A percentile compares a stretch with the other conserved stretches of the same genome.
These are phyloP conservation scores for Calliphora vicina DNA, from an alignment of 1,140 invertebrate genomes.

Conservation along the genomic window DNA sequence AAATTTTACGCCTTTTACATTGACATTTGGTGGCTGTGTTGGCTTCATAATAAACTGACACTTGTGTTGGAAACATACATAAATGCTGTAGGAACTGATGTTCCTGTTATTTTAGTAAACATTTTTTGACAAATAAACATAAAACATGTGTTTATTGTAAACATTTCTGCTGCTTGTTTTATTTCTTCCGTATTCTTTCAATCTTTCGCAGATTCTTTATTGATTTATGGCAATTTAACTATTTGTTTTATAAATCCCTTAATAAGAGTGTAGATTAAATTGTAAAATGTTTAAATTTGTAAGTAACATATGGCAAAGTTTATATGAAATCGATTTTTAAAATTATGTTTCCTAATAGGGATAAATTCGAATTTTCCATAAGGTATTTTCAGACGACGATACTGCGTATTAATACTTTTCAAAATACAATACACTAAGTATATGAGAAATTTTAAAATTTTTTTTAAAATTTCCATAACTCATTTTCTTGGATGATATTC, in stretches of 20 bases:
- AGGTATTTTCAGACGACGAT: too few species aligned
- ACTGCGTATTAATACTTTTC: too few species aligned
- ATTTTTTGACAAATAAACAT: not conserved
- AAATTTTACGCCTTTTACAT: slow-evolving; percentile 32
- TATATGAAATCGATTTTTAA: too few species aligned
- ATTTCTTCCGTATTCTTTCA: not conserved
- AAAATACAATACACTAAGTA: too few species aligned
- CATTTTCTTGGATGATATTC: too few species aligned
- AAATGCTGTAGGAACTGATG: not conserved
- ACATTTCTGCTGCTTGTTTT: slow-evolving; percentile 1
- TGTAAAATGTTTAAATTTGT: too few species aligned
- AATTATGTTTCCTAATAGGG: too few species aligned
- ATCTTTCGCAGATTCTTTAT: not conserved
- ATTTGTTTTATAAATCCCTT: not conserved
- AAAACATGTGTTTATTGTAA: slow-evolving; percentile 30
- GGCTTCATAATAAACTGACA: not conserved
- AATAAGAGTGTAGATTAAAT: too few species aligned
- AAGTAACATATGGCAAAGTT: too few species aligned
- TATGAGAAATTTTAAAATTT: too few species aligned
- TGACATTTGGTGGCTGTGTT: not conserved
- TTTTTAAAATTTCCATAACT: too few species aligned
- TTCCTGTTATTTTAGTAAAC: not conserved
- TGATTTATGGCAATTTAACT: slow-evolving; percentile 26
- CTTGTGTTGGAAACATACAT: not conserved
- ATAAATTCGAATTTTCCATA: too few species aligned